phyloP scores from a whole-genome alignment of 2,888 invertebrate species.

The Leptura quadrifasciata region DNA sequence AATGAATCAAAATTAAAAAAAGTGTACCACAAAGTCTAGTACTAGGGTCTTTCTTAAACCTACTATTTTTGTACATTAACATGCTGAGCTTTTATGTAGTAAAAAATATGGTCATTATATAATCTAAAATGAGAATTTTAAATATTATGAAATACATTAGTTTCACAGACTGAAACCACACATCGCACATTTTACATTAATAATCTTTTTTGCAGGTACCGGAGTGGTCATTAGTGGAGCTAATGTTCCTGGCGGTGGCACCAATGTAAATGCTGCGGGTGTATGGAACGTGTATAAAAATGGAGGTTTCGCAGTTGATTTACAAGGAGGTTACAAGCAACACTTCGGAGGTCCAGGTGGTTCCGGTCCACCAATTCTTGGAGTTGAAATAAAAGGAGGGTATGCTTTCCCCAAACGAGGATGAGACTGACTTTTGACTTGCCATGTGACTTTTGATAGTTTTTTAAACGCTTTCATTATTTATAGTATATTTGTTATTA shows the following conservation, averaged over 20 bases:
- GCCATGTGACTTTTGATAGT: too few relatives aligned
- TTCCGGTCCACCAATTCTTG: conserved; percentile 12
- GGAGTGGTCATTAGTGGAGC: neutral
- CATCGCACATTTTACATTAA: too few relatives aligned
- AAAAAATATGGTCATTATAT: too few relatives aligned
- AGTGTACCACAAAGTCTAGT: too few relatives aligned
- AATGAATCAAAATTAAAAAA: too few relatives aligned
- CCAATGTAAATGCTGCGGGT: conserved; percentile 16
- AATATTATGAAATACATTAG: neutral
- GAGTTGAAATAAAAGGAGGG: conserved; percentile 28
- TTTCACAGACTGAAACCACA: too few relatives aligned
- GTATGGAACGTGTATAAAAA: conserved; percentile 26
- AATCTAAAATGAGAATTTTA: too few relatives aligned
- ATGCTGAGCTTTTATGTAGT: too few relatives aligned
- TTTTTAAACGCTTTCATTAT: too few relatives aligned
- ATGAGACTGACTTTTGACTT: neutral
- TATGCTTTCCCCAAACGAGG: conserved; percentile 29
- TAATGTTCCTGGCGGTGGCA: conserved; percentile 13
- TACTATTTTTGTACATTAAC: too few relatives aligned
- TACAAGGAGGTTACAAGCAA: conserved; percentile 26
- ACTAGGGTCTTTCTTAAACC: too few relatives aligned
- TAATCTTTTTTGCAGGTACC: neutral
- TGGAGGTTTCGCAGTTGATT: conserved; percentile 30
- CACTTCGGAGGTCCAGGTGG: conserved; percentile 19
- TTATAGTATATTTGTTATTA: too few relatives aligned